Evolutionary conservation across 2,888 invertebrate genomes (phyloP), one percentile per base, ranked within the genome.

Genomic region (Dione juno): DNA sequence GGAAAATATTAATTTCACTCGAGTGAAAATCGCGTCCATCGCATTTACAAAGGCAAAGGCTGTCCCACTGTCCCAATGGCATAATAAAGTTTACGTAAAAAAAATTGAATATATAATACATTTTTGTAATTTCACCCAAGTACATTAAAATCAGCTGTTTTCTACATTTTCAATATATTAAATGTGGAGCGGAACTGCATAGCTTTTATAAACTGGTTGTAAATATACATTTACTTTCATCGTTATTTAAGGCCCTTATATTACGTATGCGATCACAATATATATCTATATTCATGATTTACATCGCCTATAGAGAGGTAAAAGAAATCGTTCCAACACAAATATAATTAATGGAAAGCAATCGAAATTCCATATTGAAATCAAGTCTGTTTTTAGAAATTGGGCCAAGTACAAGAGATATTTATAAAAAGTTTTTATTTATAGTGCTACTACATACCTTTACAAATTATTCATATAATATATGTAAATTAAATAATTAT

Each of bases 221-320:
- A 21, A 73, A 70, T 71, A 63, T 71, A 50, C 50, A 71, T 73
- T 75, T 75, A 76, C 76, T 76, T 76, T 76, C 76, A 73, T 75
- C 69, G 54, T 65, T 67, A 43, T 67, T 66, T 70, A 71, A 72
- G 71, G 70, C 65, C 65, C 57, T 69, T 66, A 64, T 54, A 45
- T 58, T 65, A 19, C 11, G 48, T 37, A 45, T 16, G 16, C 21
- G 19, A 9, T 41, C 14, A 48, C 19, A 50, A 67, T 57, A 53
- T 65, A 67, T 67, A 45, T 48, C 2, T 28, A 45, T 48, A 50
- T 50, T 54, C 57, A 67, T 68, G 67, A 65, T 67, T 67, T 57
- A 50, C 14, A 58, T 66, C 50, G 37, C 43, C 50, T 43, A 64
- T 59, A 67, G 19, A 58, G 19, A 52, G 43, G 54, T 57, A 41